phyloP scores from a whole-genome alignment of 2,797 vertebrate genomes.

The Geotrypetes seraphini region DNA sequence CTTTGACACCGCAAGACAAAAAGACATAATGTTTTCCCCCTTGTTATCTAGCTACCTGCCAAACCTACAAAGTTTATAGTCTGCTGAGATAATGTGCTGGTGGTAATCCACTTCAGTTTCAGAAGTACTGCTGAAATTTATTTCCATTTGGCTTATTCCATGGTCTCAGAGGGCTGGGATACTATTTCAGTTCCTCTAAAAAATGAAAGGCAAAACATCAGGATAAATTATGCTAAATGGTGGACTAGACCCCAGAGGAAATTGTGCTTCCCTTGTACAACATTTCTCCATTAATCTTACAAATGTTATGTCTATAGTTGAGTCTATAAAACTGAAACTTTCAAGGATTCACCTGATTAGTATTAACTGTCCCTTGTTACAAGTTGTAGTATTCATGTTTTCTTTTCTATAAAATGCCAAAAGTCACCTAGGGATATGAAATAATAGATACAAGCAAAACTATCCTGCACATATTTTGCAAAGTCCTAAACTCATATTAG shows the following conservation, averaged over 20 bases:
- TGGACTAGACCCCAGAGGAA: slow-evolving; percentile 36
- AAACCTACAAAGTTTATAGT: slow-evolving; percentile 29
- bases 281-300: slow-evolving; percentile 30
- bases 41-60: slow-evolving; percentile 31
- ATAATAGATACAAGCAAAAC: slow-evolving; percentile 19
- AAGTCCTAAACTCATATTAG: slow-evolving; percentile 52
- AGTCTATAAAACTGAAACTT: slow-evolving; percentile 24
- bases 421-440: slow-evolving; percentile 16
- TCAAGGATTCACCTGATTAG: slow-evolving; percentile 19
- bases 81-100: slow-evolving; percentile 27
- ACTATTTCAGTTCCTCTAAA: slow-evolving; percentile 36
- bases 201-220: slow-evolving; percentile 27
- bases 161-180: slow-evolving; percentile 19
- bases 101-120: slow-evolving; percentile 28
- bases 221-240: slow-evolving; percentile 44
- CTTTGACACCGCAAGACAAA: slow-evolving; percentile 26
- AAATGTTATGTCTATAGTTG: slow-evolving; percentile 26
- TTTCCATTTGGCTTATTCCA: slow-evolving; percentile 36
- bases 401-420: too few species aligned
- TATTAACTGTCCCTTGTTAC: too few species aligned
- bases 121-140: slow-evolving; percentile 32
- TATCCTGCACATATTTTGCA: slow-evolving; percentile 42
- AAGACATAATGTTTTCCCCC: slow-evolving; percentile 23
- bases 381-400: too few species aligned
- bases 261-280: slow-evolving; percentile 27